Base-by-base conservation (phyloP, 2,113 vertebrate genomes). In the Hyla sarda region DNA sequence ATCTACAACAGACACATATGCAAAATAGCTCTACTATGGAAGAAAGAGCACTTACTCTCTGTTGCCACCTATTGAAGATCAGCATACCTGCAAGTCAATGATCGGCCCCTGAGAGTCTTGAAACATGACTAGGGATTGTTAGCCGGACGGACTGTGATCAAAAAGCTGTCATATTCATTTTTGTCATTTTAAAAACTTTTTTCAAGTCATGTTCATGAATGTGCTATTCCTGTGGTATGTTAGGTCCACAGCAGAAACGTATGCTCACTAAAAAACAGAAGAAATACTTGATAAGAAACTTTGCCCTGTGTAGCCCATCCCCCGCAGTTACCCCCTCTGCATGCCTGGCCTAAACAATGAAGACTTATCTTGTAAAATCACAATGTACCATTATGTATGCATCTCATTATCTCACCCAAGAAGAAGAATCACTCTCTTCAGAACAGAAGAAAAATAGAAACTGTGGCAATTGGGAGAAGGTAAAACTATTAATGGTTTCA, bases 291-390 rank as follows among this genome's bases (percentile, higher is more conserved):
- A 11, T 17, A 76, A 45, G 13, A 60, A 14, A 13, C 34, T 3
- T 16, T 6, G 21, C 37, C 56, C 6, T 19, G 14, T 65, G 0
- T 47, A 65, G 23, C 78, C 78, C 78, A 47, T 81, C 58, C 56
- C 78, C 78, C 78, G 28, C 28, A 81, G 62, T 81, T 65, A 23
- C 34, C 32, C 54, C 37, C 52, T 52, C 12, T 28, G 13, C 41
- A 47, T 81, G 1, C 16, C 37, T 65, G 56, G 5, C n/a, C 13
- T 11, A 13, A 60, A 62, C 37, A 81, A 81, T 62, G 23, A 28
- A 34, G 28, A 73, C 10, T 21, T 54, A 14, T 34, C 17, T 76
- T 77, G 37, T 14, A 47, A 28, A n/a, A 28, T 25, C 19, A 47
- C 78, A 77, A 77, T 77, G 73, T 5, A 30, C 25, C 62, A 67